These are phyloP conservation scores for Atrina japonica DNA, from an alignment of 2,888 invertebrate species.

Conservation along the genomic window DNA sequence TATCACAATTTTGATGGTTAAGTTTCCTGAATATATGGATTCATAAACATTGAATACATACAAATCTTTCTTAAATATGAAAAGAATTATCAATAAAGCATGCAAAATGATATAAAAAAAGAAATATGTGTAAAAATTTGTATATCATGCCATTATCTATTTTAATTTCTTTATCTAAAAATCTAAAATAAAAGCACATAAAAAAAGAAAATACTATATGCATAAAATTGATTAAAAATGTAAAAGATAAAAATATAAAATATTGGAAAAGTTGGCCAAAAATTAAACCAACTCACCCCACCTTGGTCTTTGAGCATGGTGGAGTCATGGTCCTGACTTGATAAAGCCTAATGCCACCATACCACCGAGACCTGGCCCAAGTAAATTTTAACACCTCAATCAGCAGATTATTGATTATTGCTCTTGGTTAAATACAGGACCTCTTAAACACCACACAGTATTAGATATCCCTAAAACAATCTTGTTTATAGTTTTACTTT, in stretches of 20 bases:
- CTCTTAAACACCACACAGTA: background rate
- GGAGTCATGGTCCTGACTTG: conserved; percentile 46
- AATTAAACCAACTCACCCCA: conserved; percentile 49
- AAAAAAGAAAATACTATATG: background rate
- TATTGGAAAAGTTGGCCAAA: conserved; percentile 47
- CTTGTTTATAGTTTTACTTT: background rate
- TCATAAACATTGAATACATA: too few relatives aligned
- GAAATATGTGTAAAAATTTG: too few relatives aligned
- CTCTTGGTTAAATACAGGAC: conserved; percentile 2
- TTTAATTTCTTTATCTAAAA: too few relatives aligned
- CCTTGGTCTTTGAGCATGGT: conserved; percentile 22
- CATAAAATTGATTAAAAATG: conserved; percentile 5
- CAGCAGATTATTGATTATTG: conserved; percentile 1
- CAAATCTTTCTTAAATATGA: too few relatives aligned
- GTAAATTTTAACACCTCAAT: conserved; percentile 20
- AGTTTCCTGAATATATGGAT: too few relatives aligned
- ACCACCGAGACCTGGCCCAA: conserved; percentile 41
- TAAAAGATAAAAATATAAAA: conserved; percentile 18
- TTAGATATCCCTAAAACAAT: background rate
- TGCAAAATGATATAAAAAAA: too few relatives aligned
- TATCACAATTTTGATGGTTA: too few relatives aligned
- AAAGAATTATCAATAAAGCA: too few relatives aligned
- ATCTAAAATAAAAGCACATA: conserved; percentile 7
- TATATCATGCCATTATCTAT: too few relatives aligned
- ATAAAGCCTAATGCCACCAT: conserved; percentile 47